phyloP scores from a whole-genome alignment of 2,113 vertebrate species.

The Dipodomys spectabilis region DNA sequence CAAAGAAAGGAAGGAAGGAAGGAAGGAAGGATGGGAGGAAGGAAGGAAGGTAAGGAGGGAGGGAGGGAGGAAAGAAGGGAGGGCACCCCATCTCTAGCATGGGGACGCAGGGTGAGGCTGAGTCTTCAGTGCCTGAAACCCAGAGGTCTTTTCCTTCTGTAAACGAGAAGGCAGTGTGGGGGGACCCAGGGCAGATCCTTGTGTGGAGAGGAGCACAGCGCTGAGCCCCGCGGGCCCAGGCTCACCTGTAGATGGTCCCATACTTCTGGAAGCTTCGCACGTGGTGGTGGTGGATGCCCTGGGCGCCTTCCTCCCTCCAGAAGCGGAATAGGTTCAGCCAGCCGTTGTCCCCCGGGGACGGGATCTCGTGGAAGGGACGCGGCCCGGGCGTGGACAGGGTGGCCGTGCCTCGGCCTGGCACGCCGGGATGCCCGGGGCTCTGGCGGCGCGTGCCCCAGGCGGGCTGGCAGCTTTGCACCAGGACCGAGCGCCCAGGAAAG shows the following conservation, averaged over 20 bases:
- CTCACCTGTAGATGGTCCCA: constrained; percentile 96
- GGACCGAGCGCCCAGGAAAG: neutral
- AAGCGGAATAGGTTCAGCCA: constrained; percentile 91
- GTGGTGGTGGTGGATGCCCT: constrained; percentile 90
- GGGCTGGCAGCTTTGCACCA: constrained; percentile 40
- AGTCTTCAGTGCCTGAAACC: no score
- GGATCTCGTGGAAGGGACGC: constrained; percentile 89
- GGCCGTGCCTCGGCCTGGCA: neutral
- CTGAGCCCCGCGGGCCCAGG: neutral
- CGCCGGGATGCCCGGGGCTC: neutral
- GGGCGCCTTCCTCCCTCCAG: constrained; percentile 90
- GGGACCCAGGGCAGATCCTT: no score
- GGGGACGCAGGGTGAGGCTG: no score
- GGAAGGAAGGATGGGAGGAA: no score
- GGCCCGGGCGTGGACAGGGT: constrained; percentile 58
- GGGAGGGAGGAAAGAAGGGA: accelerated
- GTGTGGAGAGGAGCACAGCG: no score
- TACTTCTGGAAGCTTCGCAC: constrained; percentile 93
- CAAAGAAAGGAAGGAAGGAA: no score
- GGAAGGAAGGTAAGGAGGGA: no score
- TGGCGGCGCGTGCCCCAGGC: neutral
- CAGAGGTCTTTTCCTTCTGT: no score
- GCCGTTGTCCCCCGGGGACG: constrained; percentile 89
- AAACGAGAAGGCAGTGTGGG: no score
- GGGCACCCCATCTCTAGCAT: no score